Base-by-base conservation (phyloP, 2,888 invertebrate species). In the Melinopterus prodromus region DNA sequence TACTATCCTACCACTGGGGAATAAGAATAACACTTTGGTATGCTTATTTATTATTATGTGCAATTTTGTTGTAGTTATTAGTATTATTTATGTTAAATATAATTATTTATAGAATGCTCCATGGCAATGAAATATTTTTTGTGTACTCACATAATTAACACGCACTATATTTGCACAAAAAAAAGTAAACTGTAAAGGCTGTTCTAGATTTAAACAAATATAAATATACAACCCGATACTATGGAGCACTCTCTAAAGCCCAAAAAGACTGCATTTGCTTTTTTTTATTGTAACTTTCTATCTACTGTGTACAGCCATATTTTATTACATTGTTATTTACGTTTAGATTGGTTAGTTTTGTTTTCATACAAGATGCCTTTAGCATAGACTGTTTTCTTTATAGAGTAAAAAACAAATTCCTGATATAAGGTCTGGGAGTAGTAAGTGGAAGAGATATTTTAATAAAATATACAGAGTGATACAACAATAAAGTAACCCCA, bases 21-120 rank as follows among this genome's bases (percentile, higher is more conserved):
- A 53, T 7, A 9, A 53, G 12, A 12, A 53, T 53, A 53, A 53
- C 53, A 53, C 53, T 53, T 53, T 53, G 26, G 53, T 53, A 53
- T 53, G 53, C 53, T 53, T 53, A 53, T 53, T 53, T 53, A 53
- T 53, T 53, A 53, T 53, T 53, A 53, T 53, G 53, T 53, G 53
- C 53, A 53, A 53, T 53, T 53, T 53, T 53, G 53, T 53, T 53
- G 12, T 53, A 53, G 53, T 53, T 53, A 53, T 9, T 53, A 53
- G 2, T 53, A 53, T 53, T 53, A 53, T 53, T 53, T 53, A 53
- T 53, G 53, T 53, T 53, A 53, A 3, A 53, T 9, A 53, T 9
- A 9, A 53, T 53, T 53, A 53, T 53, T 53, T 53, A 53, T 53
- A 53, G 53, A 53, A 53, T 53, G 53, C 53, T 53, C 53, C 53